Evolutionary conservation across 1,140 invertebrate species (phyloP).

Genomic region (Tachypleus tridentatus): DNA sequence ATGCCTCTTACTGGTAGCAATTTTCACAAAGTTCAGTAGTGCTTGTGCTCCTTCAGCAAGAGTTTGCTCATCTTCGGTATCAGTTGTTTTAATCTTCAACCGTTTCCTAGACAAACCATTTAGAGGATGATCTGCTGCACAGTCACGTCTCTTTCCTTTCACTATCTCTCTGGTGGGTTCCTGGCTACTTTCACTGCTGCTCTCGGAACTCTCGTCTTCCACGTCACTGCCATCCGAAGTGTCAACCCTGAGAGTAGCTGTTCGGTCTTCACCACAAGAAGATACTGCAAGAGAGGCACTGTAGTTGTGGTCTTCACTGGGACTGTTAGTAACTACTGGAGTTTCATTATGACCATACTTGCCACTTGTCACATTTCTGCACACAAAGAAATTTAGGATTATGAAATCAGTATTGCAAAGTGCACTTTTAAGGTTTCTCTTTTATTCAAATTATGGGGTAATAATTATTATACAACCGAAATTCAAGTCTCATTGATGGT

Average conservation of each 20-base stretch:
- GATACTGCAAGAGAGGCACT: constrained; percentile 30
- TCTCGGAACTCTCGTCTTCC: constrained; percentile 4
- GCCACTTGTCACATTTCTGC: no score
- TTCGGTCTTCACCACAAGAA: not conserved
- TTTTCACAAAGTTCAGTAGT: constrained; percentile 50
- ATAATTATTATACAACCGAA: no score
- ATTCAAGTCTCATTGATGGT: no score
- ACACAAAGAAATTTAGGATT: no score
- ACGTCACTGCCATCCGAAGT: constrained; percentile 24
- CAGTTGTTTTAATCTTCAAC: constrained; percentile 9
- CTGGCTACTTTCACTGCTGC: not conserved
- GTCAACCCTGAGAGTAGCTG: constrained; percentile 23
- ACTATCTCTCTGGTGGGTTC: constrained; percentile 1
- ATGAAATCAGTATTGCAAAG: no score
- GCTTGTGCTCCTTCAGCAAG: constrained; percentile 67
- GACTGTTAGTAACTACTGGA: constrained; percentile 54
- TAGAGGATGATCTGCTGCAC: constrained; percentile 43
- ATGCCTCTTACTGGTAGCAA: constrained; percentile 12
- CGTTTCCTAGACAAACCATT: not conserved
- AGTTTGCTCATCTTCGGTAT: constrained; percentile 54
- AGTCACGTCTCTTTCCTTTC: constrained; percentile 31
- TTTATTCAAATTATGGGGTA: no score
- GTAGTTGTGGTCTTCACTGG: constrained; percentile 68
- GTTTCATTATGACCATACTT: not conserved
- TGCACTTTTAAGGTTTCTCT: no score